phyloP scores from a whole-genome alignment of 2,888 invertebrate species.

The Julus scanicus region DNA sequence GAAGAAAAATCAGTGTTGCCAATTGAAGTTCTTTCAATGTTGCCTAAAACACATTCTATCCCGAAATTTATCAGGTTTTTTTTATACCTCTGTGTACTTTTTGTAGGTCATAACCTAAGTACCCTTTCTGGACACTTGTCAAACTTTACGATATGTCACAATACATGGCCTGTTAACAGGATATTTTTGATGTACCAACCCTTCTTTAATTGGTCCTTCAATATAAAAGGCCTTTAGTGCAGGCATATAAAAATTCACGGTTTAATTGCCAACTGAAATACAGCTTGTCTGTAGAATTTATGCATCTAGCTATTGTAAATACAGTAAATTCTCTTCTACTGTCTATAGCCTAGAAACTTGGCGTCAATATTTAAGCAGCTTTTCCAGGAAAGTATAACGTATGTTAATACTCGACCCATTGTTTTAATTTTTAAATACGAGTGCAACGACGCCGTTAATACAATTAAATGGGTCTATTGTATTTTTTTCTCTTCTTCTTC shows the following conservation, averaged over 20 bases:
- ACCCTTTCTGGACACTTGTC: neutral
- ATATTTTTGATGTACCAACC: neutral
- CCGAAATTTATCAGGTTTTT: too few species aligned
- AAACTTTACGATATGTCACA: neutral
- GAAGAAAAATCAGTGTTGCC: too few species aligned
- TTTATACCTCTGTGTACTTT: too few species aligned
- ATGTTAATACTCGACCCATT: conserved; percentile 23
- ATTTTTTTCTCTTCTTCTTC: neutral
- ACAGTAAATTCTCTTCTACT: neutral
- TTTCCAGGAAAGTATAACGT: conserved; percentile 34
- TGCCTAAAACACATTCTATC: too few species aligned
- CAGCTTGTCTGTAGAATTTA: neutral
- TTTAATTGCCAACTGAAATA: neutral
- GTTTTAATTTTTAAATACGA: conserved; percentile 18
- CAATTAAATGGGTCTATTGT: conserved; percentile 19
- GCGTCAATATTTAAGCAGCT: conserved; percentile 37
- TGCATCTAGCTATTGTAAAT: neutral
- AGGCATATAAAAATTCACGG: neutral
- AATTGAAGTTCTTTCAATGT: too few species aligned
- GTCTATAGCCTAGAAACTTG: neutral
- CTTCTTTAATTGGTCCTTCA: neutral
- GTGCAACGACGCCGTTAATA: conserved; percentile 30
- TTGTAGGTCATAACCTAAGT: too few species aligned
- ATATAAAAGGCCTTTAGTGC: neutral
- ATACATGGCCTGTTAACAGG: neutral